phyloP scores from a whole-genome alignment of 2,797 vertebrate species.

The Zalophus californianus region DNA sequence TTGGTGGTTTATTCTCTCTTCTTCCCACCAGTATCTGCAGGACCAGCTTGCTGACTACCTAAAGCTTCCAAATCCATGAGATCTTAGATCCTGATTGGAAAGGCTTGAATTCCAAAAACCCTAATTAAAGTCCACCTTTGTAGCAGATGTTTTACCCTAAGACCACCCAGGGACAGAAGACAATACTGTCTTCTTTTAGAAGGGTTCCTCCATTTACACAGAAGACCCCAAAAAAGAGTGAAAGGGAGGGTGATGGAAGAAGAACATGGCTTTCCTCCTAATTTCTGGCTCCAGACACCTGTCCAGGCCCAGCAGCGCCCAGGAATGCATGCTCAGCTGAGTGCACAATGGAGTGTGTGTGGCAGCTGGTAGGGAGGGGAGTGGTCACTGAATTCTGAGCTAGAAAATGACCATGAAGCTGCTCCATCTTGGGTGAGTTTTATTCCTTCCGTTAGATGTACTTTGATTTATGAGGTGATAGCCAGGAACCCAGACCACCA shows the following conservation, averaged over 20 bases:
- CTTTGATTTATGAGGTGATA: background rate
- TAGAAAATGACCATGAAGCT: background rate
- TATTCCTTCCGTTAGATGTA: background rate
- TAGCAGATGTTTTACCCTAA: background rate
- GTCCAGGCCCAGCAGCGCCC: background rate
- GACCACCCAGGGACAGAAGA: background rate
- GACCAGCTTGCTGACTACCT: background rate
- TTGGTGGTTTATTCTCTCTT: background rate
- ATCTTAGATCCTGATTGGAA: background rate
- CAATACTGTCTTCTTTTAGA: background rate
- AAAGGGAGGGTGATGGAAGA: background rate
- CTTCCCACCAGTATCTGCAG: background rate
- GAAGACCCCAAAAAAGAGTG: background rate
- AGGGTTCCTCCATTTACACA: background rate
- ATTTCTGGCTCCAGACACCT: background rate
- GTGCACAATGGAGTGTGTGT: fast-evolving
- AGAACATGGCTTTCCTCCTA: background rate
- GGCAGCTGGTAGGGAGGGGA: fast-evolving
- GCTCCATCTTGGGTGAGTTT: background rate
- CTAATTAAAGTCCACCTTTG: background rate
- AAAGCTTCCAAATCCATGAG: background rate
- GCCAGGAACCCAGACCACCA: background rate
- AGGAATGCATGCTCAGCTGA: fast-evolving
- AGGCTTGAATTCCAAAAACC: background rate
- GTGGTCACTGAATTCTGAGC: background rate